Evolutionary conservation across 2,797 vertebrate genomes (phyloP), one percentile per base, ranked within the genome.

Genomic region (Syngnathus rostellatus): DNA sequence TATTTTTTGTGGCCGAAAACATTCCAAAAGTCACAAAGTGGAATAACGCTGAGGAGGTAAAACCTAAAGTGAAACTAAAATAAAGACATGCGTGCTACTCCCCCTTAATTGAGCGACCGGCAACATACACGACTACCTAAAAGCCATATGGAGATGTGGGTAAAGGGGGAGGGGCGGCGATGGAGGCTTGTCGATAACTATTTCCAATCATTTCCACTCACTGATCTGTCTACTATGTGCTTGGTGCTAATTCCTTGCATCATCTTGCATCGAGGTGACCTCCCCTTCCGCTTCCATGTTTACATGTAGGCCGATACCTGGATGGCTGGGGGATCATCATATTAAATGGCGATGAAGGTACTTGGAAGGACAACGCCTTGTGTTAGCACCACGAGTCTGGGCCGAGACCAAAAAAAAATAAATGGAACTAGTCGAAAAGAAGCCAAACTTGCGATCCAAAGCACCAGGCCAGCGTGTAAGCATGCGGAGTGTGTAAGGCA

Each of bases 401-500:
- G 84, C 85, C 74, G 81, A 83, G 83, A 81, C 81, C 76, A 77
- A 81, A 72, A 76, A 70, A 73, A 76, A 71, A 81, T 40, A 39
- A 62, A 67, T 48, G 23, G 55, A 14, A 48, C 55, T 67, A 76
- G 73, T 41, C n/a, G 45, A 70, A 74, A 68, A 83, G 67, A 87
- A 86, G 84, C 83, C 83, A 87, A 62, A 90, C 87, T 81, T 88
- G 89, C 87, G 72, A 92, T 91, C 90, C 89, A 87, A 90, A 90
- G 89, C 89, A 91, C 88, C 89, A 87, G 89, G 89, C 91, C 90
- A 90, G 89, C 88, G 87, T 92, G 90, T 93, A 92, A 92, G 90
- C 91, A 92, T 91, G 89, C 83, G 77, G 87, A 91, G 89, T 88
- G 86, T 90, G 86, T 92, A 93, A 93, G 92, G 91, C 92, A 93